These are phyloP conservation scores for Drosophila dives DNA, from an alignment of 2,888 invertebrate species.

Conservation along the genomic window DNA sequence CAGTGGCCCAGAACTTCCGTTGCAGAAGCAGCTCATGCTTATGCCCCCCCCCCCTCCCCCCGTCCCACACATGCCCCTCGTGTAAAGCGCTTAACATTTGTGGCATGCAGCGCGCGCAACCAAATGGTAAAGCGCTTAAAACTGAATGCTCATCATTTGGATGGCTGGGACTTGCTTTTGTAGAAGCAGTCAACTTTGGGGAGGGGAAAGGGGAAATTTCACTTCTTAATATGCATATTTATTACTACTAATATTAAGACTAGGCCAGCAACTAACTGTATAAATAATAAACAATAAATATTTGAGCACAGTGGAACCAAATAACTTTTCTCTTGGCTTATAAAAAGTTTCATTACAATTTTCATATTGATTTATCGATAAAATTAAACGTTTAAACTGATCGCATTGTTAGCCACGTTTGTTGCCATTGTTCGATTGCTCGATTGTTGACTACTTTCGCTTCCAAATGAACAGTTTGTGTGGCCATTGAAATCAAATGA, in stretches of 20 bases:
- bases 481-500: slow-evolving; percentile 74
- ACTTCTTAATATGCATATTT: slow-evolving; percentile 36
- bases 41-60: not conserved
- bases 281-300: not conserved
- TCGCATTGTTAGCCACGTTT: slow-evolving; percentile 1
- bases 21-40: not conserved
- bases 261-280: not conserved
- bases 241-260: slow-evolving; percentile 23
- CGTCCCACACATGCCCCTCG: not conserved
- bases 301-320: slow-evolving; percentile 8
- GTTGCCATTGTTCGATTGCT: slow-evolving; percentile 36
- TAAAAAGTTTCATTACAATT: not conserved
- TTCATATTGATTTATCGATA: slow-evolving; percentile 1
- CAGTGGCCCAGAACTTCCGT: slow-evolving; percentile 51
- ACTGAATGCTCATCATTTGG: slow-evolving; percentile 58
- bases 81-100: slow-evolving; percentile 57
- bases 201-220: not conserved
- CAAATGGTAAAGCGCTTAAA: slow-evolving; percentile 67
- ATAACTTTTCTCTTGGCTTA: not conserved
- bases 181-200: slow-evolving; percentile 11
- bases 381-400: slow-evolving; percentile 9
- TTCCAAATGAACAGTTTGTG: slow-evolving; percentile 70
- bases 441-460: slow-evolving; percentile 56
- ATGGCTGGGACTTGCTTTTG: slow-evolving; percentile 19
- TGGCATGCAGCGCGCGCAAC: slow-evolving; percentile 30